Evolutionary conservation across 2,113 vertebrate species (phyloP).

Genomic region (Sylvilagus bachmani): DNA sequence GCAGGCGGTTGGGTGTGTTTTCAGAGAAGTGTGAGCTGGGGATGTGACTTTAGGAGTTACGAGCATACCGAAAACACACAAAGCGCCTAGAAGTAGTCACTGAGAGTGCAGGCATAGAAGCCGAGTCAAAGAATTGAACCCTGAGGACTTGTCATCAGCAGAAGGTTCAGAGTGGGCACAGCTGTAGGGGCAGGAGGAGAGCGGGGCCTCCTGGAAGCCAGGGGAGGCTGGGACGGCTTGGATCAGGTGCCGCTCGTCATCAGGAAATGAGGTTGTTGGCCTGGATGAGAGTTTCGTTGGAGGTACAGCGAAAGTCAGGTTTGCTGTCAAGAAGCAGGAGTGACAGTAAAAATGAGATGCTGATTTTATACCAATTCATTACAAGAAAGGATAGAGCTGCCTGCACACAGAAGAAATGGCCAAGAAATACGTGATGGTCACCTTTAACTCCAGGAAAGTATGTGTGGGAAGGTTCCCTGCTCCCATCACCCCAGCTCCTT

Average conservation of each 20-base stretch:
- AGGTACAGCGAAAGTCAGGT: neutral
- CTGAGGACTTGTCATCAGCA: neutral
- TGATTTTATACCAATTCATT: neutral
- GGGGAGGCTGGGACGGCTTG: neutral
- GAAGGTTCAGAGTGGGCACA: too few species aligned
- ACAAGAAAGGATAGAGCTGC: neutral
- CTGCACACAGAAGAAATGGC: neutral
- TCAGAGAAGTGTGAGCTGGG: neutral
- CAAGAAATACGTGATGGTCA: neutral
- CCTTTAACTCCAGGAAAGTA: neutral
- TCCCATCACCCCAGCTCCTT: fast-evolving
- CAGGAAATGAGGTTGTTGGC: neutral
- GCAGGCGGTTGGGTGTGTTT: neutral
- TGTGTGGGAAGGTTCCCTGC: neutral
- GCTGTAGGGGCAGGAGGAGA: neutral
- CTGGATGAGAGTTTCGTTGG: neutral
- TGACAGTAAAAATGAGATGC: neutral
- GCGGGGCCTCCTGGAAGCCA: neutral
- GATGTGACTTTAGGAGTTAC: neutral
- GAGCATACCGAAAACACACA: neutral
- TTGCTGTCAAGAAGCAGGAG: neutral
- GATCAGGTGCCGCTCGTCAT: neutral
- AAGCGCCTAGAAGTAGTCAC: neutral
- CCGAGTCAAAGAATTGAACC: neutral
- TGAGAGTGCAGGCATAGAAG: neutral